Evolutionary conservation across 2,888 invertebrate species (phyloP).

Genomic region (Drosophila limbata): DNA sequence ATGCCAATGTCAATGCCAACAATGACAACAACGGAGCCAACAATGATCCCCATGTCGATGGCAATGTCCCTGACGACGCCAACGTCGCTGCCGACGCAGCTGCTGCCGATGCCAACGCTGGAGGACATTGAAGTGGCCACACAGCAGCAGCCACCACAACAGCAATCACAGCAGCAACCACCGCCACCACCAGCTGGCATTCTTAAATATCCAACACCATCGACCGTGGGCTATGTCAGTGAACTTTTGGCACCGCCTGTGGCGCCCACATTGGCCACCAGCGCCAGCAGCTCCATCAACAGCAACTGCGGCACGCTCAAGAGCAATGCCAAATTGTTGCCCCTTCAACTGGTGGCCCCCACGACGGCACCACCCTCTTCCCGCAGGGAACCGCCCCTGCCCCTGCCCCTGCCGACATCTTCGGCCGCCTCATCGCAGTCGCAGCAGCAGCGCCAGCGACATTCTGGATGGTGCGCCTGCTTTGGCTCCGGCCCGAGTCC

Average conservation of each 20-base stretch:
- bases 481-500: constrained; percentile 49
- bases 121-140: constrained; percentile 81
- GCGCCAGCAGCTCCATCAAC: constrained; percentile 44
- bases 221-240: constrained; percentile 51
- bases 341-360: constrained; percentile 59
- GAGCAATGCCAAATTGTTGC: constrained; percentile 75
- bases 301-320: constrained; percentile 77
- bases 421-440: constrained; percentile 43
- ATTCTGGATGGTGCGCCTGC: constrained; percentile 66
- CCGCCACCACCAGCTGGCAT: constrained; percentile 55
- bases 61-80: constrained; percentile 41
- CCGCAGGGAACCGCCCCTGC: constrained; percentile 53
- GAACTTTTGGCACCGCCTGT: constrained; percentile 46
- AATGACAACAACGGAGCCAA: constrained; percentile 7
- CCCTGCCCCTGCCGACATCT: constrained; percentile 39
- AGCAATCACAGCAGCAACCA: constrained; percentile 47
- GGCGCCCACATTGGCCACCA: constrained; percentile 33
- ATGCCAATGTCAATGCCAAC: constrained; percentile 7
- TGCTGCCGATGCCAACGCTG: constrained; percentile 81
- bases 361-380: constrained; percentile 20
- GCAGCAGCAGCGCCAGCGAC: constrained; percentile 64
- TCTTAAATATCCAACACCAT: constrained; percentile 56
- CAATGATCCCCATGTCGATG: constrained; percentile 39
- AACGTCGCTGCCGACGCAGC: constrained; percentile 62
- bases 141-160: constrained; percentile 29